Percentiles rank a stretch among this genome's conserved stretches.
Evolutionary conservation across 2,797 vertebrate species (phyloP).

Genomic region (Schizopygopsis malacanthus): DNA sequence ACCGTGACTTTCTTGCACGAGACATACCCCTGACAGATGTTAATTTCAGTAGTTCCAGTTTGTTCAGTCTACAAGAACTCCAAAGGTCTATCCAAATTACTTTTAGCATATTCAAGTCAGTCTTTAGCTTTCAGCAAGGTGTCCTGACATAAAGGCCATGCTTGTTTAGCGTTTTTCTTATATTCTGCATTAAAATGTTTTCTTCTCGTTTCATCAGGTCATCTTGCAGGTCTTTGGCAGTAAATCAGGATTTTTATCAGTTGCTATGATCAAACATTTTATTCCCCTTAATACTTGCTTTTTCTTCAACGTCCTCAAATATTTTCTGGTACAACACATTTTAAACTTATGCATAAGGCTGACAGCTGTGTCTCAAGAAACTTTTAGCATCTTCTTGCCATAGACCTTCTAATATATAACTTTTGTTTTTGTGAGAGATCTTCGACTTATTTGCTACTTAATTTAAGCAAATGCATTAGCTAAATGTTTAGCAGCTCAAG

Average conservation of each 20-base stretch:
- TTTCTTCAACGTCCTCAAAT: not conserved
- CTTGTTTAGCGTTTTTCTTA: not conserved
- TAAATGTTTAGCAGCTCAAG: not conserved
- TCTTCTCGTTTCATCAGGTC: not conserved
- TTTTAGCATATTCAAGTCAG: not conserved
- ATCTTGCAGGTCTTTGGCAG: not conserved
- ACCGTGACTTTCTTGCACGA: not conserved
- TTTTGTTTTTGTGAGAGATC: not conserved
- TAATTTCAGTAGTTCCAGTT: not conserved
- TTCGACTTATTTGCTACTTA: not conserved
- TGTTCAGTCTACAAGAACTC: not conserved
- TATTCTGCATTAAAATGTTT: not conserved
- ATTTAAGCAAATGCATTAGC: not conserved
- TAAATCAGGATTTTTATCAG: not conserved
- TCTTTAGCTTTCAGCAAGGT: not conserved
- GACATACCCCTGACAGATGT: not conserved
- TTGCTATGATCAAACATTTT: not conserved
- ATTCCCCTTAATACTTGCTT: not conserved
- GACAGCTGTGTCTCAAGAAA: not conserved
- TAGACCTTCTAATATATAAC: not conserved
- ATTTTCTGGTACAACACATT: not conserved
- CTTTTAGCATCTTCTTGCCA: not conserved
- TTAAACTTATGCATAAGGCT: not conserved
- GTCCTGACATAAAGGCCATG: not conserved
- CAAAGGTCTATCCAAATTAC: not conserved